Evolutionary conservation across 2,113 vertebrate genomes (phyloP), one percentile per base, ranked within the genome.

Genomic region (Ceyx cyanopectus): DNA sequence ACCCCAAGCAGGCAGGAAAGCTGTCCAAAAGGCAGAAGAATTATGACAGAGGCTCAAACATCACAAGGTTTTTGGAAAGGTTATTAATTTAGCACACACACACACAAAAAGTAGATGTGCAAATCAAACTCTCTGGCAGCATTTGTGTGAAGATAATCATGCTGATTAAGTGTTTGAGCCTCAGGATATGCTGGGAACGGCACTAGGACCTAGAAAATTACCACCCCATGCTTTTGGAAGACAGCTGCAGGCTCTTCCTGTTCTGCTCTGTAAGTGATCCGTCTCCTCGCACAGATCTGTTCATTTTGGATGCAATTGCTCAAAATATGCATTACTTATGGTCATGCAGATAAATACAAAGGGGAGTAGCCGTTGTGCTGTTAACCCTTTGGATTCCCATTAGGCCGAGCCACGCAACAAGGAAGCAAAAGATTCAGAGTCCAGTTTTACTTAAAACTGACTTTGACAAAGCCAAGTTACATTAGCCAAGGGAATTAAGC

Each of bases 191-290:
- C 63, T 87, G 80, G 67, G 92, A 90, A 93, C 5, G 60, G 86
- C 90, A 22, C 92, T 92, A 96, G 94, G 94, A 94, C 95, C 94
- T 81, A 61, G 75, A 60, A 95, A 94, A 95, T 65, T 91, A 83
- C 23, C 72, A 73, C 63, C n/a, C 67, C 46, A 4, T 68, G 82
- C 67, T 85, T 92, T 93, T 96, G 83, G 95, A 96, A 95, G 86
- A 69, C 93, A 95, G 95, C 94, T 95, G 92, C 91, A 77, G 70
- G 83, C 92, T 90, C 89, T 95, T 96, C 94, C 93, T 95, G 92
- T 93, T 93, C 95, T 95, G 90, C 90, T 82, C 34, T 80, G 77
- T 66, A 87, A 96, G 84, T 60, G 93, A 97, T 93, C 92, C 85
- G 67, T 94, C 83, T 95, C 78, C 75, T 66, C 83, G 89, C 92